Conservation (phyloP, 1,140 invertebrate species). For the Aculops lycopersici region DNA sequence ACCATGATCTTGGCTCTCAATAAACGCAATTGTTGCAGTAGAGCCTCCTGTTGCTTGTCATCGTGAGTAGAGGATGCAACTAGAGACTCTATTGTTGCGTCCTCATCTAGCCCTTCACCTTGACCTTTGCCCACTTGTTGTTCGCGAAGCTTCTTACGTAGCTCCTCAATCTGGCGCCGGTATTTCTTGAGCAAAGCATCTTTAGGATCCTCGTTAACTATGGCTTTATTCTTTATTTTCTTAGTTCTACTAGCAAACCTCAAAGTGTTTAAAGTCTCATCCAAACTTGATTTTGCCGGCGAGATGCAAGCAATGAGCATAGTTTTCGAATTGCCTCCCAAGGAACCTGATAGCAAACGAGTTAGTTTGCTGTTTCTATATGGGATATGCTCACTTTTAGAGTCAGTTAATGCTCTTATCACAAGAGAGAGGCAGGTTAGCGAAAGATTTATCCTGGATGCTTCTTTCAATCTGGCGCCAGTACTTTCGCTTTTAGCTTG, state of each 20-base stretch:
- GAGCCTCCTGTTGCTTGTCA: slow-evolving; percentile 1
- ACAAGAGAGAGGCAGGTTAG: slow-evolving; percentile 75
- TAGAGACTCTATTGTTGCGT: slow-evolving; percentile 1
- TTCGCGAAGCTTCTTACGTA: slow-evolving; percentile 36
- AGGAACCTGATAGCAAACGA: slow-evolving; percentile 58
- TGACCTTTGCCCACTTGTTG: slow-evolving; percentile 9
- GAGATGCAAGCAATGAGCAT: slow-evolving; percentile 38
- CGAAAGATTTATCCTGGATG: slow-evolving; percentile 76
- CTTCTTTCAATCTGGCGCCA: slow-evolving; percentile 59
- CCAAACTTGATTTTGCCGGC: slow-evolving; percentile 79
- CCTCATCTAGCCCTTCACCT: slow-evolving; percentile 8
- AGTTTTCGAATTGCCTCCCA: slow-evolving; percentile 85
- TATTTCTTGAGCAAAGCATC: slow-evolving; percentile 77
- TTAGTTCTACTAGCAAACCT: slow-evolving; percentile 88
- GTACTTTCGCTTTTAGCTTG: slow-evolving; percentile 66
- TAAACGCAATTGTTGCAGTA: slow-evolving; percentile 36
- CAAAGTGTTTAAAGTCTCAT: slow-evolving; percentile 82
- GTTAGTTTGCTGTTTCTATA: slow-evolving; percentile 72
- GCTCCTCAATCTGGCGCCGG: slow-evolving; percentile 75
- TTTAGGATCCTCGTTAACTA: slow-evolving; percentile 89
- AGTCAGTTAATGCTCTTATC: slow-evolving; percentile 70
- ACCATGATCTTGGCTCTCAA: slow-evolving; percentile 67
- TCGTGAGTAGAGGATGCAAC: slow-evolving; percentile 17
- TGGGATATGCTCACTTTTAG: slow-evolving; percentile 67
- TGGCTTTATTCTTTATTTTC: slow-evolving; percentile 79